Percentiles rank a stretch among this genome's conserved stretches.
These are phyloP conservation scores for Conomelus anceps DNA, from an alignment of 2,888 invertebrate genomes.

Conservation along the genomic window DNA sequence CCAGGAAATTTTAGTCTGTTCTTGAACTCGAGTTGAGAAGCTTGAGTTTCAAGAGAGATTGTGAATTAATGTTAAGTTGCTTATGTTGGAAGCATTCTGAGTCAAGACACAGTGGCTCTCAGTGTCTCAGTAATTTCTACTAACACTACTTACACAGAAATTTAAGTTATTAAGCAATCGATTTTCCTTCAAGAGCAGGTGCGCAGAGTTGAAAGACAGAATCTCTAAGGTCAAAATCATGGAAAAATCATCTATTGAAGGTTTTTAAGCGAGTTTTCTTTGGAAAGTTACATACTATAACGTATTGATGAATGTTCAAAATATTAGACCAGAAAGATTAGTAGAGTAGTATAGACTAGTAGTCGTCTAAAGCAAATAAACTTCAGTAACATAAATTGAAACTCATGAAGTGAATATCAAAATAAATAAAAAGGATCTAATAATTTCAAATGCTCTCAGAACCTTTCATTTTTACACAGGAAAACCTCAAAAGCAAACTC, in stretches of 20 bases:
- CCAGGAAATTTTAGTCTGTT: background rate
- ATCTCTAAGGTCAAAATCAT: background rate
- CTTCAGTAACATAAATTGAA: too few relatives aligned
- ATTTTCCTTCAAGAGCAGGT: background rate
- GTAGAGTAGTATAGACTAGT: too few relatives aligned
- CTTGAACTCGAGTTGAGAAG: background rate
- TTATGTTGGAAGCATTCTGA: background rate
- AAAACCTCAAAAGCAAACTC: too few relatives aligned
- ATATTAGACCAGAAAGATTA: too few relatives aligned
- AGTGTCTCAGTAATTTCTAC: background rate
- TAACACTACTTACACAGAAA: background rate
- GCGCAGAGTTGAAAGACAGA: background rate
- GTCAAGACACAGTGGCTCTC: background rate
- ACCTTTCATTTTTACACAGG: too few relatives aligned
- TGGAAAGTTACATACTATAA: too few relatives aligned
- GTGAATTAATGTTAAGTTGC: background rate
- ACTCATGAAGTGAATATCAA: too few relatives aligned
- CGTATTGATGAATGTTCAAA: too few relatives aligned
- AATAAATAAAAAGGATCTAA: too few relatives aligned
- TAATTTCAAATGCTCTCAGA: too few relatives aligned
- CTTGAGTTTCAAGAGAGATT: background rate
- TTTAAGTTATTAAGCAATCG: background rate
- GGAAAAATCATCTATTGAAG: background rate
- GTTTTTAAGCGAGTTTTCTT: background rate
- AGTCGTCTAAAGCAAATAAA: too few relatives aligned